A percentile compares a stretch with the other conserved stretches of the same genome.
Conservation (phyloP, 2,113 vertebrate genomes). For the Microtus richardsoni region DNA sequence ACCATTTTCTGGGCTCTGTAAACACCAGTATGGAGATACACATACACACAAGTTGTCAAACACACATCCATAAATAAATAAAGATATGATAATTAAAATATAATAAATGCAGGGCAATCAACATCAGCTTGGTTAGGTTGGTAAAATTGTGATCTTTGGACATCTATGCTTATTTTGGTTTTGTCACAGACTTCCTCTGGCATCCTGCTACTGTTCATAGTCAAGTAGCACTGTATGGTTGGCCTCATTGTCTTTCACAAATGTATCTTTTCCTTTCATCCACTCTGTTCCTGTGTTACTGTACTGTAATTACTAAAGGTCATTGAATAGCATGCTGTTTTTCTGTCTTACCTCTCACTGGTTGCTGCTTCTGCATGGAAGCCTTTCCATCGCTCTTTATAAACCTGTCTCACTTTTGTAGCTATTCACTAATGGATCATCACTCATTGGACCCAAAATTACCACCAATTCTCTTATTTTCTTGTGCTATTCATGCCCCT, state of each 20-base stretch:
- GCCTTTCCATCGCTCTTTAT: background rate
- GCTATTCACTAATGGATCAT: background rate
- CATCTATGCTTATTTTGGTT: background rate
- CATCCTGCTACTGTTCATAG: background rate
- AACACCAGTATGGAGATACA: background rate
- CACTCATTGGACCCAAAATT: background rate
- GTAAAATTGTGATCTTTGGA: background rate
- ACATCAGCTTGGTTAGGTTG: background rate
- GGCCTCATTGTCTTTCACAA: background rate
- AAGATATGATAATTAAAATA: background rate
- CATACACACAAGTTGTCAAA: background rate
- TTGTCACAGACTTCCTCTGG: background rate
- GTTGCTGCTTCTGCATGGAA: background rate
- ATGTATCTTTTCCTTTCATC: background rate
- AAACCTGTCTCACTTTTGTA: background rate
- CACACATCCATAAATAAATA: too few species aligned
- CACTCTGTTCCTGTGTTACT: accelerated
- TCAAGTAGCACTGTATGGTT: background rate
- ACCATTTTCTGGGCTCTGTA: background rate
- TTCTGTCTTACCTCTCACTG: background rate
- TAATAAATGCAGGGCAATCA: background rate
- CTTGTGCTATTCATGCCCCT: background rate
- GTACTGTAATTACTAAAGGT: background rate
- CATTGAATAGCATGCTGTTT: background rate
- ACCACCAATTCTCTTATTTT: background rate